Base-by-base conservation (phyloP, 30 jellyfish, hydroid and myxozoan species). In the Clytia hemisphaerica region DNA sequence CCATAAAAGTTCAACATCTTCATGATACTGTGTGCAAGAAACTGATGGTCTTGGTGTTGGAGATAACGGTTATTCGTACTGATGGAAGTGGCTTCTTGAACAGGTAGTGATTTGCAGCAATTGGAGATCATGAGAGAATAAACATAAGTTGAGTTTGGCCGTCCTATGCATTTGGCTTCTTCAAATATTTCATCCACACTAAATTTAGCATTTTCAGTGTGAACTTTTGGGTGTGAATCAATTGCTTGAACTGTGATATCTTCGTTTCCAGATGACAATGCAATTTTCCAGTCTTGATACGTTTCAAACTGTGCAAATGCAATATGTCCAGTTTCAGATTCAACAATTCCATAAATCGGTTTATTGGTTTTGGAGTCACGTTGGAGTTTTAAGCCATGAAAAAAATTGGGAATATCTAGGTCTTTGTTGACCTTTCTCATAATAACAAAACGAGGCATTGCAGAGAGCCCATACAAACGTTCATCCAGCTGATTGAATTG, bases 271-370 rank as follows among this genome's bases (percentile, higher is more conserved):
- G 25, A 1, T 32, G 73, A 4, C 15, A 31, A n/a, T 0, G 63
- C 73, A 25, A 6, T 32, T 15, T 60, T 50, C 73, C 73, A 60
- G 36, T 26, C 73, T 12, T 16, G 55, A 32, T 60, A 31, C n/a
- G 31, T 60, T 60, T 60, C 73, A 60, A 22, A 26, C 73, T 31
- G 73, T n/a, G 73, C 55, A 60, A 30, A 60, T n/a, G 55, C 55
- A 3, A 14, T 33, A 4, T 60, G 22, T 4, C 36, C 73, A 9
- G 25, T 6, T 5, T 7, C 64, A 50, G 25, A n/a, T 32, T 10
- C 25, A 6, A n/a, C 25, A n/a, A 50, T 18, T 18, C 64, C 64
- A 50, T 28, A 28, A n/a, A 50, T 32, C 4, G 19, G 7, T 7
- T 18, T 5, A 7, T 50, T 50, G 19, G 32, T 32, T 18, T 18